A percentile compares a stretch with the other conserved stretches of the same genome.
Evolutionary conservation across 2,888 invertebrate species (phyloP).

Genomic region (Corbicula japonica): DNA sequence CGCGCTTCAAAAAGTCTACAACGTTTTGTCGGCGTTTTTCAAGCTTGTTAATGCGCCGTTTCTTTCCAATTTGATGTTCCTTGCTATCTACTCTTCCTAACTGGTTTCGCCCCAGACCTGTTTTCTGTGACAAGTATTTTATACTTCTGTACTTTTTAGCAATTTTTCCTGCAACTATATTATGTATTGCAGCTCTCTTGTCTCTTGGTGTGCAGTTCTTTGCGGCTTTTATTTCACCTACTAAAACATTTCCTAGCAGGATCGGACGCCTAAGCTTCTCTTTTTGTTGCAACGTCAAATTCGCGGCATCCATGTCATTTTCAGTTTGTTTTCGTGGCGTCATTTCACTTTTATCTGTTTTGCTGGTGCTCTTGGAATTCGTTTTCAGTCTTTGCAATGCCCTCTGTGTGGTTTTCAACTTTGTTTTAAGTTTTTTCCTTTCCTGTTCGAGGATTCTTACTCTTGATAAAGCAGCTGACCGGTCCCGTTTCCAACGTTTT

Average conservation of each 20-base stretch:
- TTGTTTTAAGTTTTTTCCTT: conserved; percentile 27
- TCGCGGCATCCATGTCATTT: conserved; percentile 13
- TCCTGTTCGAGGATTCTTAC: conserved; percentile 40
- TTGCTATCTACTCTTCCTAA: conserved; percentile 23
- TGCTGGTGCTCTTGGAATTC: background rate
- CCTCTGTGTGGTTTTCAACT: conserved; percentile 27
- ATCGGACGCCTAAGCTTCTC: conserved; percentile 12
- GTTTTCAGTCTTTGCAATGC: conserved; percentile 20
- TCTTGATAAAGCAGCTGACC: conserved; percentile 18
- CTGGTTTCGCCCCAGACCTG: conserved; percentile 36
- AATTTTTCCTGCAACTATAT: conserved; percentile 29
- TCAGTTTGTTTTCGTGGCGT: conserved; percentile 32
- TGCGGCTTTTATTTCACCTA: background rate
- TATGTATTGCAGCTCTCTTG: conserved; percentile 24
- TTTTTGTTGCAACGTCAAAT: conserved; percentile 5
- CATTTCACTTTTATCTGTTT: background rate
- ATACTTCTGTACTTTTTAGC: conserved; percentile 44
- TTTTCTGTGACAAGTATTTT: conserved; percentile 10
- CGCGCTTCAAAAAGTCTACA: conserved; percentile 35
- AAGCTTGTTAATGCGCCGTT: conserved; percentile 1
- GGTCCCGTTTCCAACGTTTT: conserved; percentile 36
- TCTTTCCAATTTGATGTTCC: background rate
- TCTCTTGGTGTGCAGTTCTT: background rate
- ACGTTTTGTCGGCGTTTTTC: conserved; percentile 16
- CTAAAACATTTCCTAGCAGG: conserved; percentile 11